phyloP scores from a whole-genome alignment of 2,113 vertebrate species.

The Eurypyga helias region DNA sequence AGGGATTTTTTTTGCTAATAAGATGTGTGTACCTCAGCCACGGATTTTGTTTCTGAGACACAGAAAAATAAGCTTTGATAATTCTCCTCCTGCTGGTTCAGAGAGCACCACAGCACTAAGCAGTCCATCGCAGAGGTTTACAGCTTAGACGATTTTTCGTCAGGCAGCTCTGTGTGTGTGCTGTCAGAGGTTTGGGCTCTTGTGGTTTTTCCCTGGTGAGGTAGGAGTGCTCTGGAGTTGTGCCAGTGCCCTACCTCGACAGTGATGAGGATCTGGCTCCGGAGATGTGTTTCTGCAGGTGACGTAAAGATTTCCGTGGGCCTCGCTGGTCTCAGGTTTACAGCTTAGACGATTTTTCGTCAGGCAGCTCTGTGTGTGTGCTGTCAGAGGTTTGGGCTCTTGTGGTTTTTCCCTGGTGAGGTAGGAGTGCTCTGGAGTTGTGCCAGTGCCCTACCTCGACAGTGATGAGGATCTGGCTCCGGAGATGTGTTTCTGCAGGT shows the following conservation, averaged over 20 bases:
- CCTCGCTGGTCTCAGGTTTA: no score
- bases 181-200: neutral
- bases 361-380: neutral
- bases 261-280: neutral
- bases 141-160: neutral
- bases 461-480: neutral
- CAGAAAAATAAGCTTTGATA: neutral
- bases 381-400: neutral
- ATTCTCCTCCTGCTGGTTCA: neutral
- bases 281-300: neutral
- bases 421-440: neutral
- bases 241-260: neutral
- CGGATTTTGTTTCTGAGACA: neutral
- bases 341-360: neutral
- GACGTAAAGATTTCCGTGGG: neutral
- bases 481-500: neutral
- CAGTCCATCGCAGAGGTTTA: neutral
- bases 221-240: neutral
- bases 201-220: neutral
- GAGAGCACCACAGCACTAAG: neutral
- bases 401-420: neutral
- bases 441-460: neutral
- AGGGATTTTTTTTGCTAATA: neutral
- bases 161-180: neutral
- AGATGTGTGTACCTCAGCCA: neutral